Percentiles rank a stretch among this genome's conserved stretches.
Conservation (phyloP, 1,140 invertebrate species). For the Drosophila pandora region DNA sequence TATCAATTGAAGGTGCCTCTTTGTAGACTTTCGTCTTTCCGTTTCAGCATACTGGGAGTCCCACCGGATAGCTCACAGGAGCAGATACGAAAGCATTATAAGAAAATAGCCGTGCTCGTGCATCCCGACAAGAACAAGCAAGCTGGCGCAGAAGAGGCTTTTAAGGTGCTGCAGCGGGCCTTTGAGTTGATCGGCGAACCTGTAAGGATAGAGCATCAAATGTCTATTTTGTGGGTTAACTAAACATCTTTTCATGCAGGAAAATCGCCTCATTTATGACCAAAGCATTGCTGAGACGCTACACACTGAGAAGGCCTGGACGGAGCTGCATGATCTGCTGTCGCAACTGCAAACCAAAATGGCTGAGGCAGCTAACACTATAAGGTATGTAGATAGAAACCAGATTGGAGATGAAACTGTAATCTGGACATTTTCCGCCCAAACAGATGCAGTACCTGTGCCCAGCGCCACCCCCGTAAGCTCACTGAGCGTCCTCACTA, state of each 20-base stretch:
- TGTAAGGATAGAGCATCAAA: conserved; percentile 84
- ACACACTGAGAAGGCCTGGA: conserved; percentile 92
- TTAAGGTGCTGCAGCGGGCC: conserved; percentile 96
- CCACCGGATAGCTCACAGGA: conserved; percentile 94
- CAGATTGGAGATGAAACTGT: neutral
- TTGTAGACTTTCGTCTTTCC: neutral
- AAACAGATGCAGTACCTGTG: conserved; percentile 93
- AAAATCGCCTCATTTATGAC: conserved; percentile 90
- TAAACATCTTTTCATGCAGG: conserved; percentile 84
- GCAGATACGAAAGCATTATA: conserved; percentile 97
- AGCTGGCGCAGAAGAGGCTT: conserved; percentile 97
- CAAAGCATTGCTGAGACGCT: conserved; percentile 89
- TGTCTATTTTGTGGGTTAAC: neutral
- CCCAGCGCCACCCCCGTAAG: conserved; percentile 93
- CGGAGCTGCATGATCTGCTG: conserved; percentile 91
- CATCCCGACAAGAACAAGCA: conserved; percentile 98
- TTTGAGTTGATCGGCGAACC: conserved; percentile 97
- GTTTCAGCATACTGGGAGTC: conserved; percentile 93
- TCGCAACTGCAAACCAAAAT: conserved; percentile 96
- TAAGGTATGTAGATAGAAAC: conserved; percentile 84
- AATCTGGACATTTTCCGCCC: neutral
- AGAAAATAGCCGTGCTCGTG: conserved; percentile 95
- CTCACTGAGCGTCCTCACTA: conserved; percentile 93
- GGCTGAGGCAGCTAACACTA: conserved; percentile 95
- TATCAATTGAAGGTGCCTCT: neutral